These are phyloP conservation scores for Volucella inflata DNA, from an alignment of 2,888 invertebrate species.

Conservation along the genomic window DNA sequence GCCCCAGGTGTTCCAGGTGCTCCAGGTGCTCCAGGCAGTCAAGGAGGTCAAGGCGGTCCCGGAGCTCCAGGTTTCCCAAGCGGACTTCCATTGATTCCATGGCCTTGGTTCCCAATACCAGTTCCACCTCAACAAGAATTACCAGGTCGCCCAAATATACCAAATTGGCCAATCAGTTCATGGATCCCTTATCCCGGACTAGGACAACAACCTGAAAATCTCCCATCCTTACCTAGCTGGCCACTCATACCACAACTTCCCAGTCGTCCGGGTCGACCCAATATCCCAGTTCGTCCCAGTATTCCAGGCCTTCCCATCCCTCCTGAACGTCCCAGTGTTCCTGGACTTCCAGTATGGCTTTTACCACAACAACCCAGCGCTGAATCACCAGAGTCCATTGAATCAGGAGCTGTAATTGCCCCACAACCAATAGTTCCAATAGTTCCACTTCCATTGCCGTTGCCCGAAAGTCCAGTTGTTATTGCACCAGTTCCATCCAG, in stretches of 20 bases:
- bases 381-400: conserved; percentile 15
- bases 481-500: background rate
- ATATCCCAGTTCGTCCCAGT: background rate
- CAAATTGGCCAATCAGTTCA: conserved; percentile 1
- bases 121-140: background rate
- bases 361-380: background rate
- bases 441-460: background rate
- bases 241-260: background rate
- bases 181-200: no score
- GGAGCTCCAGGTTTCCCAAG: background rate
- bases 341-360: background rate
- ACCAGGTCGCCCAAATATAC: conserved; percentile 11
- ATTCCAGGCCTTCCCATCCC: background rate
- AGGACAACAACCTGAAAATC: no score
- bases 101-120: background rate
- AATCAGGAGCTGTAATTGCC: background rate
- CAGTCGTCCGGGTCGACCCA: background rate
- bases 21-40: background rate
- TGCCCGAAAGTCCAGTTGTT: background rate
- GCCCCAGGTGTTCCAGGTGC: background rate
- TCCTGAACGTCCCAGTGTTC: background rate
- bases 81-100: background rate
- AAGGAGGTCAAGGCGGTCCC: background rate
- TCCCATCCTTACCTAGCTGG: conserved; percentile 1
- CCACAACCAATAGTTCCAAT: background rate